Base-by-base conservation (phyloP, 92 coral and sea anemone species). In the Paramuricea clavata region DNA sequence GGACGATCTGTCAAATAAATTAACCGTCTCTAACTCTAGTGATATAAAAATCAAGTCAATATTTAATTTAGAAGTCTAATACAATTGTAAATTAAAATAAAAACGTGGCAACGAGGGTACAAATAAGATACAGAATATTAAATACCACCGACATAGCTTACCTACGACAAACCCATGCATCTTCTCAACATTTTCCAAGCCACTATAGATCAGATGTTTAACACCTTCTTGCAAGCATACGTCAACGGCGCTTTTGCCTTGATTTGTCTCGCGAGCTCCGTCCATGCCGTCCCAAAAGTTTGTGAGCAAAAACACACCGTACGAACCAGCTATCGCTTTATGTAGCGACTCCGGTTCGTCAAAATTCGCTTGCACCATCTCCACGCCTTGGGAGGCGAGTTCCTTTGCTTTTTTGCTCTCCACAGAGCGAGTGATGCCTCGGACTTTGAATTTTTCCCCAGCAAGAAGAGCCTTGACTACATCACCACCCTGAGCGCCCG, bases 351-450 rank as follows among this genome's bases (percentile, higher is more conserved):
- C 98, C 62, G 95, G 94, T 39, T 94, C 90, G 71, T 93, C 75
- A 94, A 97, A 52, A 86, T 86, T 92, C 92, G 93, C 89, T 95
- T 95, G 92, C n/a, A n/a, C n/a, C n/a, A n/a, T n/a, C n/a, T n/a
- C n/a, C n/a, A n/a, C n/a, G n/a, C n/a, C n/a, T n/a, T 94, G 74
- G 87, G 89, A 86, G 89, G 94, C 62, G 94, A 95, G 92, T 90
- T 95, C 86, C 92, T 97, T 88, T 89, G 98, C 95, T 95, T 95
- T 87, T 94, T 95, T 83, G 94, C 94, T 77, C 92, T 94, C 87
- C 91, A 94, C 95, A 90, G 98, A 87, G 73, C 85, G 82, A 49
- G 82, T 54, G 39, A 83, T 69, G 64, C n/a, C n/a, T n/a, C n/a
- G n/a, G n/a, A n/a, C n/a, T n/a, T n/a, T n/a, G n/a, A n/a, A n/a